Evolutionary conservation across 2,888 invertebrate species (phyloP), one percentile per base, ranked within the genome.

Genomic region (Nebria salina): DNA sequence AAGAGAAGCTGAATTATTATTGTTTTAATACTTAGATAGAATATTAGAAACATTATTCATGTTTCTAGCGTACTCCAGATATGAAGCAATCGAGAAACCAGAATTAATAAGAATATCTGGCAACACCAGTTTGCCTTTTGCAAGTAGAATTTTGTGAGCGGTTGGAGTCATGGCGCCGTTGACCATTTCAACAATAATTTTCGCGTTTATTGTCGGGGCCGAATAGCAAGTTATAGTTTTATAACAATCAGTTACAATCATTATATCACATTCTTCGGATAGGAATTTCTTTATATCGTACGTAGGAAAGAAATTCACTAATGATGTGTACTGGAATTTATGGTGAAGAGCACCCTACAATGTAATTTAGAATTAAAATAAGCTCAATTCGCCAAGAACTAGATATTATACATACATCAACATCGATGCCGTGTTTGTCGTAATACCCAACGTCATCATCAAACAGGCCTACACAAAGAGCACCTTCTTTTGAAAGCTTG

Each of bases 101-200:
- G 86, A 84, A 76, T 86, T 87, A 4, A 86, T 86, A 66, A 86
- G 86, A 75, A 89, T 85, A 83, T 88, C 88, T 3, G 89, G 89
- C 20, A 89, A 83, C 7, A 89, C 86, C 3, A 89, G 80, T 83
- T 86, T 87, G n/a, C 83, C 83, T 64, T 84, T 85, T 2, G 83
- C 84, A 0, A 84, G 83, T 26, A 89, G 83, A 76, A 87, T 87
- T 84, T 85, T 87, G 82, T 88, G 87, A 8, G 88, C 86, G 0
- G 86, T 85, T 0, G 89, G 89, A 0, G 87, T 86, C 6, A 88
- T 83, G 2, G 88, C 85, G 26, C 87, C 85, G 82, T 87, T 86
- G 11, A 88, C 86, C 7, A 87, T 88, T 84, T 89, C 89, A 1
- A 89, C 81, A 25, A 89, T 84, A 5, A 89, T 83, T 83, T 87